Evolutionary conservation across 2,888 invertebrate species (phyloP).

Genomic region (Caenorhabditis sp.): DNA sequence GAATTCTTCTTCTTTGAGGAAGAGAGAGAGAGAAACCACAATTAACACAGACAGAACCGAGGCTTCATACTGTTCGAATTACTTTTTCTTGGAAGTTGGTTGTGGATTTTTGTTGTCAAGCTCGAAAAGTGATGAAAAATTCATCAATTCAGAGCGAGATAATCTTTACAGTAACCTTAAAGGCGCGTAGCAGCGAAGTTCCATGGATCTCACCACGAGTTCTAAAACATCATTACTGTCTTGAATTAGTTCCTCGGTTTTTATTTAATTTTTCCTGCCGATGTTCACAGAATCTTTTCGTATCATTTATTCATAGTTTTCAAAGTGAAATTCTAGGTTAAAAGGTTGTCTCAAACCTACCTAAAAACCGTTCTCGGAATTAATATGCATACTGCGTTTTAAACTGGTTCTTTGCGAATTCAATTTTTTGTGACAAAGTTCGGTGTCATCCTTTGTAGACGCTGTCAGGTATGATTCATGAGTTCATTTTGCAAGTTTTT

Average conservation of each 20-base stretch:
- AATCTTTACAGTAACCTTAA: background rate
- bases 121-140: too few species aligned
- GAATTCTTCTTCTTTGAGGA: constrained; percentile 28
- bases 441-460: background rate
- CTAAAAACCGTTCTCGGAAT: too few species aligned
- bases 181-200: background rate
- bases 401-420: constrained; percentile 1
- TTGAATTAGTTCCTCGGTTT: too few species aligned
- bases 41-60: constrained; percentile 28
- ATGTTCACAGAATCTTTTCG: too few species aligned
- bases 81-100: background rate
- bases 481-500: background rate
- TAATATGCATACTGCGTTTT: background rate
- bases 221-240: too few species aligned
- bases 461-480: constrained; percentile 12
- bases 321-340: background rate
- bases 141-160: too few species aligned
- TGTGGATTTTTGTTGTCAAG: background rate
- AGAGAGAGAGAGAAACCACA: constrained; percentile 40
- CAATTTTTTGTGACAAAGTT: constrained; percentile 7
- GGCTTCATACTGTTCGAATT: background rate
- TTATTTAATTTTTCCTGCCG: too few species aligned
- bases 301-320: too few species aligned
- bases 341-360: too few species aligned
- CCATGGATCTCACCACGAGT: background rate